Evolutionary conservation across 2,797 vertebrate species (phyloP), one percentile per base, ranked within the genome.

Genomic region (Emydoidea blandingii): DNA sequence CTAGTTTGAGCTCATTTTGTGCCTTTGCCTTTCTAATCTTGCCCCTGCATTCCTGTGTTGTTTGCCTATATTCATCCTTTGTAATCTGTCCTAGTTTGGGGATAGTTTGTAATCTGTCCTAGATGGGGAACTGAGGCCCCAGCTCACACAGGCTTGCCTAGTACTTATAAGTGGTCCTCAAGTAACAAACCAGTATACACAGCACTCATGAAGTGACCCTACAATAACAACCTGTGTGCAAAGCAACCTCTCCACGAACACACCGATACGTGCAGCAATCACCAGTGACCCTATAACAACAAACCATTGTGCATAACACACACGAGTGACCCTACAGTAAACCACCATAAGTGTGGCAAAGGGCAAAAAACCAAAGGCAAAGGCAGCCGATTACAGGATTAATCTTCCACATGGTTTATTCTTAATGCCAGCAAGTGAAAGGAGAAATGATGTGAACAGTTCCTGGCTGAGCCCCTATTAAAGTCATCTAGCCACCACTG

Each of bases 261-360:
- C 9, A 21, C 18, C 5, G 5, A 37, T 19, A 5, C 10, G 18
- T 1, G 18, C n/a, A 68, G n/a, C n/a, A 3, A 21, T 68, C n/a
- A 37, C 65, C n/a, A 37, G 65, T 68, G 65, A 68, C 65, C 65
- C n/a, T 37, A 11, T 21, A 16, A 9, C 19, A 21, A 12, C 65
- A 72, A 72, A 6, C 65, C 65, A 41, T 23, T 68, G 65, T 68
- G 65, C 65, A 19, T 11, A 37, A 68, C 19, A 23, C 16, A 18
- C 65, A 21, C 9, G 19, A 68, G 65, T 11, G 65, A 68, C n/a
- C 65, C 65, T 23, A 9, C 65, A 68, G 5, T 68, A 41, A 37
- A 37, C 19, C 65, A 21, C n/a, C 18, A 3, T 6, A 19, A 23
- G 65, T 5, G 9, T 5, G n/a, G n/a, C 18, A 37, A 37, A 68